Percentiles rank a stretch among this genome's conserved stretches.
phyloP scores from a whole-genome alignment of 1,140 invertebrate genomes.

The Aphelenchoides fujianensis region DNA sequence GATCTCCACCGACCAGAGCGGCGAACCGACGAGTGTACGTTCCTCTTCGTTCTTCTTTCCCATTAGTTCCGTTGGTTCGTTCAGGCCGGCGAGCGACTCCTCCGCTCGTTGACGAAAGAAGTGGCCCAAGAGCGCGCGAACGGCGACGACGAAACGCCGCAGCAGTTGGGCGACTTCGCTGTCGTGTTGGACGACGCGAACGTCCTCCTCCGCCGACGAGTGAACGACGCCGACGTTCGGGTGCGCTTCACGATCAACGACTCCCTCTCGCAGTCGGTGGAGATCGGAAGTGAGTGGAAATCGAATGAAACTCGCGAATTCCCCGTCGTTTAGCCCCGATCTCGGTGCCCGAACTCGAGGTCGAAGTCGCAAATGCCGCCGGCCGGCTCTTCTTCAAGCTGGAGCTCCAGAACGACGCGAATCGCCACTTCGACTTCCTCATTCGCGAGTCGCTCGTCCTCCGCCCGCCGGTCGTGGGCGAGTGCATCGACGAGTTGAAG shows the following conservation, averaged over 20 bases:
- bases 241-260: not conserved
- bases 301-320: not conserved
- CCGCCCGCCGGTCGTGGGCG: not conserved
- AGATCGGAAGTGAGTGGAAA: not conserved
- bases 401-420: not conserved
- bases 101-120: too few relatives aligned
- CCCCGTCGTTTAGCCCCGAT: not conserved
- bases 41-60: too few relatives aligned
- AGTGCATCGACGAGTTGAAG: not conserved
- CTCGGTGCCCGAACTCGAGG: not conserved
- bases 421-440: not conserved
- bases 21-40: too few relatives aligned
- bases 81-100: too few relatives aligned
- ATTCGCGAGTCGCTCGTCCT: not conserved
- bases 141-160: too few relatives aligned
- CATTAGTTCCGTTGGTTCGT: too few relatives aligned
- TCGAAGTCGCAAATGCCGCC: not conserved
- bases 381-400: not conserved
- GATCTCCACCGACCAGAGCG: too few relatives aligned
- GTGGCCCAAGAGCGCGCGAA: too few relatives aligned
- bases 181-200: not conserved
- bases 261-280: not conserved
- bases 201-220: not conserved
- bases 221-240: not conserved
- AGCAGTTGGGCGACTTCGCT: not conserved